These are phyloP conservation scores for Bufotes viridis DNA, from an alignment of 2,797 vertebrate species.

Conservation along the genomic window DNA sequence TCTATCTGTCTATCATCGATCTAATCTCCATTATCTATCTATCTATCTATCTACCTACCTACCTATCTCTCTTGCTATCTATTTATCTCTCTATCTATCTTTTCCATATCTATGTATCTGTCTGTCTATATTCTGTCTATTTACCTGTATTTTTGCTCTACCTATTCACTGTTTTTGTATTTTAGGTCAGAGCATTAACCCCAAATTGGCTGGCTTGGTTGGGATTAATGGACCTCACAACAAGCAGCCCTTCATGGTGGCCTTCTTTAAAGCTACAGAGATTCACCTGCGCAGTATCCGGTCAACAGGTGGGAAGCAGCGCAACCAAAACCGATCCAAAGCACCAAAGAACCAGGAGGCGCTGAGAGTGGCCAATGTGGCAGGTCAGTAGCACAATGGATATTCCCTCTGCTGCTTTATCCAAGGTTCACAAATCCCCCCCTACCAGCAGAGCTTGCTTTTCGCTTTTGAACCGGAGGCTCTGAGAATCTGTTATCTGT, in stretches of 20 bases:
- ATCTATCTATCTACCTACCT: background rate
- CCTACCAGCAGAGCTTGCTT: background rate
- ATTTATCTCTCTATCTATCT: too few relatives aligned
- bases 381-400: conserved; percentile 77
- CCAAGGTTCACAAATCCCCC: background rate
- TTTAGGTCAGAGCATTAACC: conserved; percentile 92
- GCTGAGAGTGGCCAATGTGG: conserved; percentile 86
- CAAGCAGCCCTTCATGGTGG: conserved; percentile 98
- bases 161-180: background rate
- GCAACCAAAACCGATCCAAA: conserved; percentile 90
- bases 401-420: background rate
- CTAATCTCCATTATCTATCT: too few relatives aligned
- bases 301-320: conserved; percentile 84
- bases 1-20: too few relatives aligned
- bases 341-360: conserved; percentile 90
- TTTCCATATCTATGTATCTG: background rate
- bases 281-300: conserved; percentile 93
- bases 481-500: background rate
- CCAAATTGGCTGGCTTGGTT: conserved; percentile 89
- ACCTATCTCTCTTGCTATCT: background rate
- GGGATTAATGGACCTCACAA: conserved; percentile 93
- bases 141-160: background rate
- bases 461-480: background rate
- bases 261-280: conserved; percentile 98
- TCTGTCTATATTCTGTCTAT: background rate